These are phyloP conservation scores for Eristalis intricaria DNA, from an alignment of 2,888 invertebrate species.

Conservation along the genomic window DNA sequence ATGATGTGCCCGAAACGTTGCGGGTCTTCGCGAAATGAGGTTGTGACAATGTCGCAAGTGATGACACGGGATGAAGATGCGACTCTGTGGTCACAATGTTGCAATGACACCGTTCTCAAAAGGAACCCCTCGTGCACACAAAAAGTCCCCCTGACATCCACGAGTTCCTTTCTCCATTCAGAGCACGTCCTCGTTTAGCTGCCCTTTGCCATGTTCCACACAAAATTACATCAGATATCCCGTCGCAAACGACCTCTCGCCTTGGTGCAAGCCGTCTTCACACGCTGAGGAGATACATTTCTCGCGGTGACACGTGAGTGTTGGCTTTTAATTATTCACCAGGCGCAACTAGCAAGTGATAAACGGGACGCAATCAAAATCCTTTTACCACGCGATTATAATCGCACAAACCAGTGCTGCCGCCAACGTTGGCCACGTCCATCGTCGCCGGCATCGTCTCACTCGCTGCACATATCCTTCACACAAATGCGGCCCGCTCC, in stretches of 20 bases:
- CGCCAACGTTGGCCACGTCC: neutral
- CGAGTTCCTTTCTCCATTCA: neutral
- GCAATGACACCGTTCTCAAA: no score
- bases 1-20: neutral
- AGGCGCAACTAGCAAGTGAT: conserved; percentile 43
- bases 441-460: conserved; percentile 2
- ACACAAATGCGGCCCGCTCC: neutral
- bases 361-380: conserved; percentile 58
- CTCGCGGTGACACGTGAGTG: neutral
- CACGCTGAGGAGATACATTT: neutral
- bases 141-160: neutral
- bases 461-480: neutral
- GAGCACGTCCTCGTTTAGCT: neutral
- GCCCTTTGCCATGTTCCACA: neutral
- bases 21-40: neutral
- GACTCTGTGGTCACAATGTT: no score
- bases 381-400: conserved; percentile 64
- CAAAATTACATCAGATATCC: neutral
- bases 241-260: neutral
- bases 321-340: conserved; percentile 54
- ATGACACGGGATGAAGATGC: no score
- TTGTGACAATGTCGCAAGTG: no score
- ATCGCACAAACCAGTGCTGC: conserved; percentile 27
- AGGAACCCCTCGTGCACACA: no score
- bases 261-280: no score